Base-by-base conservation (phyloP, 2,888 invertebrate genomes). In the Platynereis dumerilii region DNA sequence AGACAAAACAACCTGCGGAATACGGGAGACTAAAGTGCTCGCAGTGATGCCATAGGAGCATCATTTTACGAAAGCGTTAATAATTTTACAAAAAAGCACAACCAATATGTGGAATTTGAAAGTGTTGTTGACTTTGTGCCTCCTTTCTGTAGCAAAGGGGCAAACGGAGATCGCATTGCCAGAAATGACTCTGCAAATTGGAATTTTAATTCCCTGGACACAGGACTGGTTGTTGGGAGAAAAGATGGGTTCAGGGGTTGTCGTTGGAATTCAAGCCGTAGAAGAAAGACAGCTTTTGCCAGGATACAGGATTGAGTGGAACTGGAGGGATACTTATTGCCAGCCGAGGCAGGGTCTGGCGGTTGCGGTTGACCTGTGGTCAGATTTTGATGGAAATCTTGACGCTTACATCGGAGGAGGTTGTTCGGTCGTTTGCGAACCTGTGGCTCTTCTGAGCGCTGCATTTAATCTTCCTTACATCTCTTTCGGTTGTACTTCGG, bases 201-300 rank as follows among this genome's bases (percentile, higher is more conserved):
- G 53, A 2, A 24, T 60, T 5, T 39, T 60, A 5, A 60, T 60
- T 29, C 60, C 60, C 2, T 52, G 52, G 53, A 53, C 60, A 1
- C 34, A 48, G 3, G 60, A 60, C 22, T 60, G 60, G 60, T 17
- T 22, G 28, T 7, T 60, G 1, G 60, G 60, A 28, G 52, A 28
- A 5, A 34, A 29, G 52, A 60, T 60, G 39, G 60, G 48, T 2
- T 28, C 52, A 29, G 60, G 53, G 20, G 53, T 24, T 3, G 39
- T 60, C 2, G 22, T 60, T 22, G 60, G 53, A 10, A 17, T 60
- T 7, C 2, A 34, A 20, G 17, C 17, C 17, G 39, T 60, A 7
- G n/a, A 20, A 7, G 20, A 56, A 10, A 39, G 29, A 2, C 12
- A 20, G 5, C 26, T 63, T 15, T 48, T 63, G 24, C 63, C 63